Evolutionary conservation across 2,797 vertebrate genomes (phyloP).

Genomic region (Halcyon chelicuti): DNA sequence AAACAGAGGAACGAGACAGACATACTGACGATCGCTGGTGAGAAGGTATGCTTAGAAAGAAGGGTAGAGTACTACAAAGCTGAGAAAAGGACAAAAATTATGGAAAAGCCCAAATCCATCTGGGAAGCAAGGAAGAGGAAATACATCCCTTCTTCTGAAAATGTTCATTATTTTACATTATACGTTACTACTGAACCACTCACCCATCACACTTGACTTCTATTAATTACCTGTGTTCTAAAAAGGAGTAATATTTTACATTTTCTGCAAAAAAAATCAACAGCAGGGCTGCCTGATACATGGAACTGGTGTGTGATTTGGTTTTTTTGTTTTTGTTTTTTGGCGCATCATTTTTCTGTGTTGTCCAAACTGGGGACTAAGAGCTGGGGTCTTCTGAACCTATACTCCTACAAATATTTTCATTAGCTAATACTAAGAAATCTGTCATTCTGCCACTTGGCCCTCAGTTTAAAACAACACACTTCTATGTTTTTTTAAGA

Average conservation of each 20-base stretch:
- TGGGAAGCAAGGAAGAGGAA: neutral
- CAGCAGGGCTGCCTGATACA: neutral
- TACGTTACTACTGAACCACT: neutral
- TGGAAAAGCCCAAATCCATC: neutral
- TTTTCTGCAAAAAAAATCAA: neutral
- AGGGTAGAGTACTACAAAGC: rapidly evolving
- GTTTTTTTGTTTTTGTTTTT: too few relatives aligned
- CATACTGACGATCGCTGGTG: rapidly evolving
- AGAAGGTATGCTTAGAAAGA: neutral
- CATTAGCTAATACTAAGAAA: neutral
- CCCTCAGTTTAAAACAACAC: neutral
- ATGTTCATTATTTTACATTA: neutral
- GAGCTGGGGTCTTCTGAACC: neutral
- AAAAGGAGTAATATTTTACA: neutral
- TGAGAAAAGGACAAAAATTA: neutral
- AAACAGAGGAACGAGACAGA: neutral
- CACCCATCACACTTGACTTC: neutral
- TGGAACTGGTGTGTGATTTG: neutral
- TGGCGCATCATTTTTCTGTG: neutral
- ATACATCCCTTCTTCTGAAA: neutral
- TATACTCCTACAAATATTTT: neutral
- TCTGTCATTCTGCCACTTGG: neutral
- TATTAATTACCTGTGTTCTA: neutral
- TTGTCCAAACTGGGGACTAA: neutral
- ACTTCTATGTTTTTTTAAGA: neutral